Evolutionary conservation across 2,797 vertebrate genomes (phyloP).

Genomic region (Enteromius unitaeniatus): DNA sequence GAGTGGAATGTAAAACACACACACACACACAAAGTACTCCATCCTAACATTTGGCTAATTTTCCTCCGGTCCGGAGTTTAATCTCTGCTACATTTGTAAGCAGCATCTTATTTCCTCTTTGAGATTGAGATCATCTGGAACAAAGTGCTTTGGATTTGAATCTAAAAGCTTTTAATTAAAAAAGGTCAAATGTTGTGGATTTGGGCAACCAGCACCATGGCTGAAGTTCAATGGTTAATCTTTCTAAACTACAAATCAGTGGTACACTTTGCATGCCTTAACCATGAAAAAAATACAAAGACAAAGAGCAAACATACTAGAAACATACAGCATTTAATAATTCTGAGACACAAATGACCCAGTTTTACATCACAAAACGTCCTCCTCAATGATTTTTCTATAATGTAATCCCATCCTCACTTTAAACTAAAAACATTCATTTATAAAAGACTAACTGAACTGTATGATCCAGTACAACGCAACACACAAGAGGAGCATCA

Average conservation of each 20-base stretch:
- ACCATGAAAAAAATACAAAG: neutral
- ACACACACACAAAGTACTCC: neutral
- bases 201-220: neutral
- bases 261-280: neutral
- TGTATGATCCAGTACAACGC: neutral
- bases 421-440: slow-evolving; percentile 27
- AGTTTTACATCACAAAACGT: neutral
- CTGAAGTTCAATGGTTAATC: neutral
- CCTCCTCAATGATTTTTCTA: neutral
- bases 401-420: neutral
- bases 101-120: neutral
- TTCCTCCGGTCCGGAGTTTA: neutral
- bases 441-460: neutral
- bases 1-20: slow-evolving; percentile 32
- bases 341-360: neutral
- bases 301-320: neutral
- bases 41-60: slow-evolving; percentile 20
- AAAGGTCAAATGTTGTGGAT: neutral
- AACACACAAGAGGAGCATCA: neutral
- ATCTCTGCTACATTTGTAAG: neutral
- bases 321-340: slow-evolving; percentile 41
- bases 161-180: slow-evolving; percentile 4
- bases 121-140: neutral
- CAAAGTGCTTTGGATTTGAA: neutral
- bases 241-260: slow-evolving; percentile 22